Evolutionary conservation across 2,113 vertebrate species (phyloP), one percentile per base, ranked within the genome.

Genomic region (Corvus hawaiiensis): DNA sequence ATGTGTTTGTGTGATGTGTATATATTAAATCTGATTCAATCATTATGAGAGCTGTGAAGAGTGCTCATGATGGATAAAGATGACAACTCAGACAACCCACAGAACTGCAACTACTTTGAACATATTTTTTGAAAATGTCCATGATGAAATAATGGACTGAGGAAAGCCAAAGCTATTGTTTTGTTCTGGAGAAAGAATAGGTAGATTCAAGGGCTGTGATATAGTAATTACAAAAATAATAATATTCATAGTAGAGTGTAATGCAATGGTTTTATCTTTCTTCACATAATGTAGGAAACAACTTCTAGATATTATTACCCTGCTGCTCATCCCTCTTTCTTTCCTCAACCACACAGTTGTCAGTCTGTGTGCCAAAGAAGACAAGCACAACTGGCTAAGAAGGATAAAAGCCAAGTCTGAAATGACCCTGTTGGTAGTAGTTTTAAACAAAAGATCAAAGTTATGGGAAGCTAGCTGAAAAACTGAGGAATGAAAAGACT

Each of bases 221-320:
- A 44, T 7, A n/a, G 20, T 30, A 27, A 71, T 32, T 44, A 3
- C 7, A 88, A 85, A 77, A 79, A 41, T 26, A 67, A 28, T 48
- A 0, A 55, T 14, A 72, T 33, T 66, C 3, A 22, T 13, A 55
- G 0, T 21, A n/a, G 3, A 43, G 1, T 52, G 4, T 51, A 56
- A 75, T 28, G 27, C 16, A 22, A 9, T 49, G 58, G 7, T 51
- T 84, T 91, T 52, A 20, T 14, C 9, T 71, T 86, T 66, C 26
- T 80, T 76, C 41, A 64, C 9, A 12, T 21, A 56, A 30, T 1
- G 0, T 24, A n/a, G 18, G 17, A 33, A 87, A 33, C 4, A 35
- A 30, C 10, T 33, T 69, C 15, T 74, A 8, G 19, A 6, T 58
- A 11, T 59, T 63, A 41, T 48, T 64, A 21, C 5, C 10, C 3